Percentiles rank a stretch among this genome's conserved stretches.
phyloP scores from a whole-genome alignment of 2,113 vertebrate genomes.

The Arenaria interpres region DNA sequence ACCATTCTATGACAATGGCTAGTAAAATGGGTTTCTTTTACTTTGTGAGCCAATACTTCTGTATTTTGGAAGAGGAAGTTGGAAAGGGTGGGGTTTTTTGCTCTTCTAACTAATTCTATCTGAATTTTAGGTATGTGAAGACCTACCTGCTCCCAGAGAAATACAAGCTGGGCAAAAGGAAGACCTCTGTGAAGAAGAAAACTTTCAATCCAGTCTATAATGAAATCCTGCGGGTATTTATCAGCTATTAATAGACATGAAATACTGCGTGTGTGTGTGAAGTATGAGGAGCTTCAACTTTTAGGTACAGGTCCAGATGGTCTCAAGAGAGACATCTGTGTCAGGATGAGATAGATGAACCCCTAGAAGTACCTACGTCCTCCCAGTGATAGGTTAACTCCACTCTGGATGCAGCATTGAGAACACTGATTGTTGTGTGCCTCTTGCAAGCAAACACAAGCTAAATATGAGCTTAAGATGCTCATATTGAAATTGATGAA shows the following conservation, averaged over 20 bases:
- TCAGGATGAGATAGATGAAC: not conserved
- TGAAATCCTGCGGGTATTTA: conserved; percentile 87
- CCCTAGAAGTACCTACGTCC: not conserved
- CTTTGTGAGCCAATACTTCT: not conserved
- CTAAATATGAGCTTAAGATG: not conserved
- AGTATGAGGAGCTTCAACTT: not conserved
- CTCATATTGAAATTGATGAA: no score
- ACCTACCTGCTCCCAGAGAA: conserved; percentile 92
- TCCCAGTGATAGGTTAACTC: not conserved
- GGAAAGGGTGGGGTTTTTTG: not conserved
- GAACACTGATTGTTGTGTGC: not conserved
- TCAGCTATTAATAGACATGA: not conserved
- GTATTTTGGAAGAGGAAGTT: not conserved
- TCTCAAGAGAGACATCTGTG: not conserved
- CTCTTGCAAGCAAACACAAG: not conserved
- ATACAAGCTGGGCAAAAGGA: conserved; percentile 90
- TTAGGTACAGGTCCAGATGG: not conserved
- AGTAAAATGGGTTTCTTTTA: not conserved
- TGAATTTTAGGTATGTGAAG: conserved; percentile 88
- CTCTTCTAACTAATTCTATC: conserved; percentile 1
- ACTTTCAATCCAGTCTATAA: conserved; percentile 90
- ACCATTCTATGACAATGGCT: not conserved
- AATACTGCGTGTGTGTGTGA: not conserved
- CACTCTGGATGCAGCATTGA: not conserved
- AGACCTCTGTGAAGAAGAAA: conserved; percentile 92